Conservation (phyloP, 2,113 vertebrate species). For the Garra rufa region DNA sequence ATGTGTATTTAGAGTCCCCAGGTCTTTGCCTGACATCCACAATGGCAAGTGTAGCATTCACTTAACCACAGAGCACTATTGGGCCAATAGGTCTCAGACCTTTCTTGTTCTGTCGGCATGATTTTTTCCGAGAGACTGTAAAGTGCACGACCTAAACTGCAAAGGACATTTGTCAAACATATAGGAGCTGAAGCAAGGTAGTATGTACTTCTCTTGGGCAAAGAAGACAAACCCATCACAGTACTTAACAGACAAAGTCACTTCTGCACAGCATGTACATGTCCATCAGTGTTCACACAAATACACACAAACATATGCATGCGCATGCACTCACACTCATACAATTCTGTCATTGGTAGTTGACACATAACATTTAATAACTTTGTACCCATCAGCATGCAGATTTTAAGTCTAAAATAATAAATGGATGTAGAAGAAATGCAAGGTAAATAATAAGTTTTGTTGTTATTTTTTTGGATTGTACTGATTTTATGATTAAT, state of each 20-base stretch:
- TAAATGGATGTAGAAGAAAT: background rate
- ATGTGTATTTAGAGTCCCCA: conserved; percentile 23
- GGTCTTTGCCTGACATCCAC: conserved; percentile 40
- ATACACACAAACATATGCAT: background rate
- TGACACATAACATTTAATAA: background rate
- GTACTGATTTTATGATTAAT: background rate
- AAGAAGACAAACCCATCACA: conserved; percentile 26
- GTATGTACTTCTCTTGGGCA: conserved; percentile 25
- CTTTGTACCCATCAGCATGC: background rate
- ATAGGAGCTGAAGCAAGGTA: conserved; percentile 13
- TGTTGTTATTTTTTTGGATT: no score
- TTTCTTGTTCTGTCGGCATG: conserved; percentile 24
- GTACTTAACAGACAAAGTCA: background rate
- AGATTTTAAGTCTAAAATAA: background rate
- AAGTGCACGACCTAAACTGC: background rate
- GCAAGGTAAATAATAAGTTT: background rate
- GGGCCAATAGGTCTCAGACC: conserved; percentile 19
- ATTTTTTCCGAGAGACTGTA: background rate
- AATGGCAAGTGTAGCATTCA: conserved; percentile 40
- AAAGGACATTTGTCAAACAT: conserved; percentile 34
- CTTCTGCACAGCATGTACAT: background rate
- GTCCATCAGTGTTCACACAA: background rate
- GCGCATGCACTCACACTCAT: conserved; percentile 15
- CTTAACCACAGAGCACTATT: conserved; percentile 26
- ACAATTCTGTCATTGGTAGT: conserved; percentile 22